Conservation (phyloP, 2,797 vertebrate species). For the Falco biarmicus region DNA sequence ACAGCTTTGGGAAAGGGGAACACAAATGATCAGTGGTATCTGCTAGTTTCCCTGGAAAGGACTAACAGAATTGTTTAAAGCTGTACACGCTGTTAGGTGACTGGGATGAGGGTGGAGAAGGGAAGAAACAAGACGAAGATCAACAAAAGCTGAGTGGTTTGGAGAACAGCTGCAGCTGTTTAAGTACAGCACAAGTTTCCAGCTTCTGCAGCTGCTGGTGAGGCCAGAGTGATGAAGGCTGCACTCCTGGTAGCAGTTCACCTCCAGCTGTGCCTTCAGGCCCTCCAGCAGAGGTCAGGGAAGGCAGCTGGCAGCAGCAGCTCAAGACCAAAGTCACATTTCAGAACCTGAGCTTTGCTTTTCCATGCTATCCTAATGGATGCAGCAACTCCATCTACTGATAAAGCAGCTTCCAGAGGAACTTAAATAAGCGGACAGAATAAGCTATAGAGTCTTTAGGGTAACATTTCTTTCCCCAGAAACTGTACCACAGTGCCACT, state of each 20-base stretch:
- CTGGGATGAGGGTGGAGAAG: background rate
- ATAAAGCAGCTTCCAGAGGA: background rate
- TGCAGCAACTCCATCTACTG: background rate
- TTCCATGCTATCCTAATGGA: background rate
- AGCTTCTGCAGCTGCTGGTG: background rate
- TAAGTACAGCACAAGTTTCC: background rate
- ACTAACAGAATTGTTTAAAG: background rate
- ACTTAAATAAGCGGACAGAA: background rate
- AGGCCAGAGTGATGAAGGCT: background rate
- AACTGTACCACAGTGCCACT: background rate
- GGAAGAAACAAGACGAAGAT: background rate
- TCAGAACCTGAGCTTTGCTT: background rate
- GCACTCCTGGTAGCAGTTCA: background rate
- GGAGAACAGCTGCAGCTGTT: background rate
- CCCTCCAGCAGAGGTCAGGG: slow-evolving; percentile 41
- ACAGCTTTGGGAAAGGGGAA: background rate
- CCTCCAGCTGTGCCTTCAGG: background rate
- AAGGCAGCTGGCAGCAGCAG: background rate
- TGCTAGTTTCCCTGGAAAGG: background rate
- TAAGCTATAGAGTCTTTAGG: background rate
- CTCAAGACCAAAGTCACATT: background rate
- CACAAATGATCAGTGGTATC: accelerated
- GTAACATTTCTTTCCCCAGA: background rate
- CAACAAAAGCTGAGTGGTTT: background rate
- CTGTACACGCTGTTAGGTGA: background rate